Evolutionary conservation across 2,888 invertebrate genomes (phyloP).

Genomic region (Branchipolynoe longqiensis): DNA sequence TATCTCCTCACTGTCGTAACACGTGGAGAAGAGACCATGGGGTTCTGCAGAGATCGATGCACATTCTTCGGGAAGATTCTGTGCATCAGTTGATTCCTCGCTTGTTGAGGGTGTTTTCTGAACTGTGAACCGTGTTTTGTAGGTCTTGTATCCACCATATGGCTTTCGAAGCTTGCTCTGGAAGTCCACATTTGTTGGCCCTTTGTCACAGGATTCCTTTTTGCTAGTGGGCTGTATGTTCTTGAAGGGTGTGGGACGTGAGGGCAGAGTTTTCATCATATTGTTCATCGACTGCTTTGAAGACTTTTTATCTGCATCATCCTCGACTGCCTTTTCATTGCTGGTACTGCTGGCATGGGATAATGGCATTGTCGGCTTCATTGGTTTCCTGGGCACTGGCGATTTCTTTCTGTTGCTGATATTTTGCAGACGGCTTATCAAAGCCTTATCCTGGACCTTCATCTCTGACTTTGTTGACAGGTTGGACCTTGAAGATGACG

Average conservation of each 20-base stretch:
- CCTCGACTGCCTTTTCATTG: neutral
- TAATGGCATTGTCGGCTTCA: constrained; percentile 26
- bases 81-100: neutral
- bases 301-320: constrained; percentile 16
- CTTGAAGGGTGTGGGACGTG: constrained; percentile 27
- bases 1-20: constrained; percentile 41
- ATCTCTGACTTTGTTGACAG: neutral
- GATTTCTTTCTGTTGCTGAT: constrained; percentile 22
- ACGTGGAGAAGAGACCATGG: constrained; percentile 2
- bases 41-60: neutral
- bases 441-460: neutral
- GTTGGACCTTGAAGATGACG: constrained; percentile 8
- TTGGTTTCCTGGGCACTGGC: constrained; percentile 3
- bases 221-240: neutral
- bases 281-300: constrained; percentile 22
- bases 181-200: neutral
- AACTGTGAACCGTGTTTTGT: constrained; percentile 20
- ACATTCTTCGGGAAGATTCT: neutral
- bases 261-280: constrained; percentile 46
- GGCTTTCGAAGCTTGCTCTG: constrained; percentile 44
- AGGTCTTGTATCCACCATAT: constrained; percentile 27
- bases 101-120: neutral
- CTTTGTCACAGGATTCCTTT: neutral
- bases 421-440: neutral
- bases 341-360: constrained; percentile 12